Base-by-base conservation (phyloP, 92 coral and sea anemone species). In the Montipora capitata region DNA sequence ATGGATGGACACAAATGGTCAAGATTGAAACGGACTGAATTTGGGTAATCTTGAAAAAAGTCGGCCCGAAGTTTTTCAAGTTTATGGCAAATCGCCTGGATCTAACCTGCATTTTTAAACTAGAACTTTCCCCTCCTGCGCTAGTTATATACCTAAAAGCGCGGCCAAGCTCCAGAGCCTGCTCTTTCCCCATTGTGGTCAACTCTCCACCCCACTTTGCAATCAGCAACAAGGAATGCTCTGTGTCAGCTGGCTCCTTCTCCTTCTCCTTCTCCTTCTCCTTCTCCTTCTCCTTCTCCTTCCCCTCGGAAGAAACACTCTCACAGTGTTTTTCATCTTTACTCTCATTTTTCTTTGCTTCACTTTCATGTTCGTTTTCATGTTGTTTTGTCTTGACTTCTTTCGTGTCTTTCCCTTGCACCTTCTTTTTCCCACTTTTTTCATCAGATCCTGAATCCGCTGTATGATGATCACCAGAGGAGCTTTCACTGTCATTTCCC, bases 191-290 rank as follows among this genome's bases (percentile, higher is more conserved):
- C 74, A 94, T 93, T 20, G 98, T 90, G 10, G 99, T 97, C 69
- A 97, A 81, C 83, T 97, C 99, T 44, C 99, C 99, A 45, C 99
- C 99, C 99, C 99, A 97, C 73, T 97, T 97, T 92, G 96, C 83
- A 27, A 97, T 97, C 93, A 97, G 72, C 68, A 97, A 68, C 61
- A 97, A 79, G 3, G 95, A 85, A 16, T 88, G 93, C 3, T 89
- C 88, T 9, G 77, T 54, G 38, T 76, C 88, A 11, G 72, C 82
- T 2, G 83, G 80, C 5, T 78, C 85, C 17, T 69, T 68, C 4
- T 40, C 35, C 35, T 27, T 27, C 35, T 27, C 35, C 35, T 27
- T 27, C 35, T 27, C 35, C 35, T 90, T 86, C 18, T 40, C 35
- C 35, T 27, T 27, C 35, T 27, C 35, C 35, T 27, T 27, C 35